Evolutionary conservation across 2,113 vertebrate genomes (phyloP).

Genomic region (Brachirus orientalis): DNA sequence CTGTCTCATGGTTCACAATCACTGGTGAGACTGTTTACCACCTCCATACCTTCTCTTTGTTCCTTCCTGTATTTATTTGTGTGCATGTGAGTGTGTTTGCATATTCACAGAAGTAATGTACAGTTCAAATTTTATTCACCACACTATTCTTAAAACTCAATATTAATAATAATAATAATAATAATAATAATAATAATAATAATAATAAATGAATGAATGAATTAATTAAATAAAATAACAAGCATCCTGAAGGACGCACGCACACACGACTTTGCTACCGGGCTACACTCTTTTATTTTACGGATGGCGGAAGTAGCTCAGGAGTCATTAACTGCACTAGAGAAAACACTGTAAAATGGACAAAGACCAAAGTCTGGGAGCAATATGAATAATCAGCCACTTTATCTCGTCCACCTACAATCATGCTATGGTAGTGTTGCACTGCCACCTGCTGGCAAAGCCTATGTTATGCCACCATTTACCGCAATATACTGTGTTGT

Average conservation of each 20-base stretch:
- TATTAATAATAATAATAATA: too few relatives aligned
- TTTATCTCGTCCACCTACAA: constrained; percentile 1
- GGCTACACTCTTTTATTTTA: too few relatives aligned
- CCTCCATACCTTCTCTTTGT: not conserved
- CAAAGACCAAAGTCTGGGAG: constrained; percentile 4
- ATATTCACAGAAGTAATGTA: too few relatives aligned
- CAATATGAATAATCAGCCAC: constrained; percentile 18
- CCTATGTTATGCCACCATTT: not conserved
- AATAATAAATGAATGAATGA: too few relatives aligned
- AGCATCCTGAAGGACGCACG: too few relatives aligned
- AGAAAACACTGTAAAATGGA: constrained; percentile 19
- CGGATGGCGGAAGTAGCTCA: constrained; percentile 29
- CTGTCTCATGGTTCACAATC: constrained; percentile 26
- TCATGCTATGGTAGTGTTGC: constrained; percentile 14
- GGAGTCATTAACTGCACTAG: constrained; percentile 30
- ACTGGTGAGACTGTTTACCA: constrained; percentile 9
- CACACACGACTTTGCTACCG: too few relatives aligned
- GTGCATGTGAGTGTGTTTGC: not conserved
- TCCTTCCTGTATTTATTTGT: constrained; percentile 9
- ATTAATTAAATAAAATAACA: too few relatives aligned
- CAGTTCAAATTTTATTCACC: too few relatives aligned
- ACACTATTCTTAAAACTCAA: too few relatives aligned
- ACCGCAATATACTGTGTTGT: not conserved
- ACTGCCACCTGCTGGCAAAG: constrained; percentile 74
- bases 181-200: too few relatives aligned